Base-by-base conservation (phyloP, 2,113 vertebrate species). In the Tachycineta bicolor region DNA sequence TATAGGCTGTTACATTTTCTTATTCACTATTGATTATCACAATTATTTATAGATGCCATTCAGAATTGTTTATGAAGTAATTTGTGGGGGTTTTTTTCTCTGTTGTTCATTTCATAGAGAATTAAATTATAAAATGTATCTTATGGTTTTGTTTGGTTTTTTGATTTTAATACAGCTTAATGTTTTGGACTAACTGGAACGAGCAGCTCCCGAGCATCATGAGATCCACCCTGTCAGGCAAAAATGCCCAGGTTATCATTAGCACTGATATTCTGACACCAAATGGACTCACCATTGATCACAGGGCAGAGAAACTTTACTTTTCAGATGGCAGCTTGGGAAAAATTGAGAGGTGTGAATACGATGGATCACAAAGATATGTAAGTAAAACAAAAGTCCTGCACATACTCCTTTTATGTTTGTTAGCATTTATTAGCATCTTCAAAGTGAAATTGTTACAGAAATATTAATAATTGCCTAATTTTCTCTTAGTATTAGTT, bases 111-210 rank as follows among this genome's bases (percentile, higher is more conserved):
- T 93, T 68, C 1, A 1, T 62, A 49, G 16, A 75, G 73, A 94
- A 93, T 70, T 92, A 55, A 92, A 92, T 94, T 52, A 90, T 75
- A 96, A 96, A 96, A 50, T 23, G 59, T 96, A 46, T 64, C 68
- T 80, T 96, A 90, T 85, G 43, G 11, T 91, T 95, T 88, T 83
- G 9, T 55, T 92, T 81, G 43, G 87, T 74, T 87, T 91, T 93
- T 85, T 94, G 89, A 95, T 95, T 97, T 96, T 93, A 94, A 91
- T 96, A 26, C 97, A 99, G 99, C 96, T 98, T 99, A 97, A 99
- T 99, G 99, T 99, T 99, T 97, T 99, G 99, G 99, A 99, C 99
- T 92, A 99, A 99, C 97, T 99, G 99, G 99, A 99, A 99, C 59
- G 99, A 99, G 95, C 99, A 99, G 77, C 98, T 99, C n/a, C 99